Evolutionary conservation across 2,888 invertebrate genomes (phyloP), one percentile per base, ranked within the genome.

Genomic region (Drosophila birchii): DNA sequence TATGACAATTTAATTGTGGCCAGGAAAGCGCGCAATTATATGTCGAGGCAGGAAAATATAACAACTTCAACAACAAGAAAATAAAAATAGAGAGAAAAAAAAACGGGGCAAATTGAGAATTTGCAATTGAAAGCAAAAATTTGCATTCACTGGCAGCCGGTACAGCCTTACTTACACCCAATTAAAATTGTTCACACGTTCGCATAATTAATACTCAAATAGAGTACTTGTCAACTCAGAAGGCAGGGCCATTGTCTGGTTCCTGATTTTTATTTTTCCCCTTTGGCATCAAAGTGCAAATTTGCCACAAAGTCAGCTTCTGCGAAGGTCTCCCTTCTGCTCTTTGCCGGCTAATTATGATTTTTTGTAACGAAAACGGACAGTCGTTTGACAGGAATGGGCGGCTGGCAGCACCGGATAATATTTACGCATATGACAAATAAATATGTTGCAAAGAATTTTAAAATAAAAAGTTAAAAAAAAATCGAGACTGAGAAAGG

Each of bases 121-220:
- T 67, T 75, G 74, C 76, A 86, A 89, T 86, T 87, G 88, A 87
- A 86, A 74, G 72, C 32, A 57, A 79, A 83, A 85, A 88, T 86
- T 86, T 85, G 85, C 88, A 66, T 66, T 44, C 49, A 76, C 81
- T 78, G 78, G 78, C 85, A 69, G 72, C 57, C 9, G 41, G n/a
- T 29, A 49, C 70, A 39, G 86, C 85, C 80, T 89, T 86, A 82
- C 86, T 86, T 89, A 78, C 89, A 86, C 86, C 91, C 90, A 91
- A 92, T 91, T 91, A 91, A 91, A 91, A 91, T 91, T 91, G 91
- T 91, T 91, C 91, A 91, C 91, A 91, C 92, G 87, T 91, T 91
- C 89, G 88, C 91, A 90, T 91, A 91, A 91, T 91, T 91, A 91
- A 92, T 91, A 91, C 91, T 89, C 91, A 90, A 91, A 91, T 91